These are phyloP conservation scores for Geopemphigus sp. DNA, from an alignment of 1,140 invertebrate genomes.

Conservation along the genomic window DNA sequence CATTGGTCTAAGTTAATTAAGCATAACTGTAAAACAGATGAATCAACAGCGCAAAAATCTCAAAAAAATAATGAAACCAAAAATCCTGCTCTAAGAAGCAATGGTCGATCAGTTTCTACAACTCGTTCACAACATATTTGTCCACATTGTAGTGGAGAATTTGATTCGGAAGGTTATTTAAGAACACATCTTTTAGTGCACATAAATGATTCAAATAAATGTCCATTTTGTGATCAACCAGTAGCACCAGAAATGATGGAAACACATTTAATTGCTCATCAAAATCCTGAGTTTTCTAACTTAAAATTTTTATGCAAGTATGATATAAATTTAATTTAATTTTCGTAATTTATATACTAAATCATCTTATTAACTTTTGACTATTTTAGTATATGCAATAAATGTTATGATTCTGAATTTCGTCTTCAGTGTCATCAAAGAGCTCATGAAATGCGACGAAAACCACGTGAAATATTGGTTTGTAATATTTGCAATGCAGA, in stretches of 20 bases:
- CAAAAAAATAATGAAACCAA: conserved; percentile 22
- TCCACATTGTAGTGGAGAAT: conserved; percentile 40
- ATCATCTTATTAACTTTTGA: conserved; percentile 5
- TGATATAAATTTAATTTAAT: background rate
- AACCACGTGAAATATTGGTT: conserved; percentile 32
- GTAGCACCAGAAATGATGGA: conserved; percentile 46
- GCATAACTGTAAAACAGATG: conserved; percentile 20
- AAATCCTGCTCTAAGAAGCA: conserved; percentile 9
- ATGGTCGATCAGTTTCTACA: background rate
- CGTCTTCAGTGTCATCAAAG: conserved; percentile 34
- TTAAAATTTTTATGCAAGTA: conserved; percentile 48
- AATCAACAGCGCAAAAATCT: background rate
- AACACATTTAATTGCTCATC: conserved; percentile 44
- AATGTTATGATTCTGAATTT: conserved; percentile 45
- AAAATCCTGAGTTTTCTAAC: conserved; percentile 45
- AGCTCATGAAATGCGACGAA: conserved; percentile 46
- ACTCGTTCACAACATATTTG: conserved; percentile 35
- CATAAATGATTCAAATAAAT: conserved; percentile 43
- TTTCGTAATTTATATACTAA: background rate
- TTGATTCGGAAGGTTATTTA: conserved; percentile 47
- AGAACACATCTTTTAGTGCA: conserved; percentile 41
- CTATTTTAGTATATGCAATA: conserved; percentile 43
- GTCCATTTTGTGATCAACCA: conserved; percentile 42
- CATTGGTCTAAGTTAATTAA: conserved; percentile 43
- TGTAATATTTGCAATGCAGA: conserved; percentile 47